Percentiles rank a stretch among this genome's conserved stretches.
phyloP scores from a whole-genome alignment of 2,113 vertebrate species.

The Oncorhynchus mykiss region DNA sequence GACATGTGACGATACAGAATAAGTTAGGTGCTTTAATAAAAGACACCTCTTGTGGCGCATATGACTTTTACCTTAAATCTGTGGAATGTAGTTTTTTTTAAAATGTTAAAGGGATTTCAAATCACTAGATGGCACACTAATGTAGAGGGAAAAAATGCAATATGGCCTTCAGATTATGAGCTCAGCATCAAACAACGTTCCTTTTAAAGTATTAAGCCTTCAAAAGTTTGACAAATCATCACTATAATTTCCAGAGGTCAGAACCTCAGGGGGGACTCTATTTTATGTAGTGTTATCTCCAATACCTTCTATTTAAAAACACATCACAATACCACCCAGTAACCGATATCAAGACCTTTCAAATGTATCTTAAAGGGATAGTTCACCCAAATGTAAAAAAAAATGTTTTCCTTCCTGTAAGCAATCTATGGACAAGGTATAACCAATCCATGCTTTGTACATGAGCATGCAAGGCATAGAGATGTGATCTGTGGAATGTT shows the following conservation, averaged over 20 bases:
- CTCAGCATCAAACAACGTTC: not conserved
- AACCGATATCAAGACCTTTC: not conserved
- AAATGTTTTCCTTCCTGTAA: no score
- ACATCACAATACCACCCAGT: not conserved
- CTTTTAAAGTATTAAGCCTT: not conserved
- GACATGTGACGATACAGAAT: not conserved
- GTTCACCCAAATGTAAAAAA: not conserved
- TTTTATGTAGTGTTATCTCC: no score
- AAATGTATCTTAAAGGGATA: not conserved
- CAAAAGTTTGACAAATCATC: not conserved
- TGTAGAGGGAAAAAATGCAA: not conserved
- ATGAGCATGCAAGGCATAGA: not conserved
- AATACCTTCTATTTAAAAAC: not conserved
- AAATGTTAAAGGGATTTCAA: constrained; percentile 5
- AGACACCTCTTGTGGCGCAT: not conserved
- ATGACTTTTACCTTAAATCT: not conserved
- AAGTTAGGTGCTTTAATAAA: not conserved
- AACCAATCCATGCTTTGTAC: not conserved
- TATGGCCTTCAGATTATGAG: not conserved
- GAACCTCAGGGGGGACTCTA: no score
- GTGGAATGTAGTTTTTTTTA: not conserved
- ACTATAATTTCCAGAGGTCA: not conserved
- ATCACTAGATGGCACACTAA: constrained; percentile 53
- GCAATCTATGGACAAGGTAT: not conserved
- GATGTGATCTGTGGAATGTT: not conserved